phyloP scores from a whole-genome alignment of 2,888 invertebrate species.

The Sturmia bella region DNA sequence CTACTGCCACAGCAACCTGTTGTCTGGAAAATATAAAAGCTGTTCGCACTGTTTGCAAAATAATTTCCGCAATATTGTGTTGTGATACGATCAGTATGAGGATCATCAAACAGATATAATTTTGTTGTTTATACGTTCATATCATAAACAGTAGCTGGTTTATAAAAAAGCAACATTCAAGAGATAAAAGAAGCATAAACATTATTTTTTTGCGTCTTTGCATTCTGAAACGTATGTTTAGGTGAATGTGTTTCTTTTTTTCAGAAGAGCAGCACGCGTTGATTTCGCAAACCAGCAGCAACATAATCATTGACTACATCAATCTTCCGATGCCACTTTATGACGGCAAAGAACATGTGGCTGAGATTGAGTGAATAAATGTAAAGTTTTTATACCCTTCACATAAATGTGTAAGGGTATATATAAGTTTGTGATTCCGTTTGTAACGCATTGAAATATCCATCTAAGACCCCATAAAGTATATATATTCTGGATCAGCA shows the following conservation, averaged over 20 bases:
- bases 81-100: conserved; percentile 18
- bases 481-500: too few relatives aligned
- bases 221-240: conserved; percentile 1
- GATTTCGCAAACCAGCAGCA: not conserved
- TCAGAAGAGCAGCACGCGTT: conserved; percentile 47
- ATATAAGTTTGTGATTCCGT: too few relatives aligned
- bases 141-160: conserved; percentile 61
- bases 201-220: conserved; percentile 9
- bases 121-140: conserved; percentile 2
- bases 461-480: too few relatives aligned
- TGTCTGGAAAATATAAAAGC: not conserved
- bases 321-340: conserved; percentile 46
- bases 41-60: conserved; percentile 31
- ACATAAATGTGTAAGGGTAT: too few relatives aligned
- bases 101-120: conserved; percentile 41
- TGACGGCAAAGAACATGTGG: not conserved
- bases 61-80: conserved; percentile 62
- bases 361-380: conserved; percentile 45
- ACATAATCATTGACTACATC: conserved; percentile 34
- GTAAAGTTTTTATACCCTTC: too few relatives aligned
- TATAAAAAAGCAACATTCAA: conserved; percentile 35
- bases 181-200: conserved; percentile 14
- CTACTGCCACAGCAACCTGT: not conserved
- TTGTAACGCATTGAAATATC: too few relatives aligned
- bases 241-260: conserved; percentile 19